These are phyloP conservation scores for Metalampra italica DNA, from an alignment of 2,888 invertebrate genomes.

Conservation along the genomic window DNA sequence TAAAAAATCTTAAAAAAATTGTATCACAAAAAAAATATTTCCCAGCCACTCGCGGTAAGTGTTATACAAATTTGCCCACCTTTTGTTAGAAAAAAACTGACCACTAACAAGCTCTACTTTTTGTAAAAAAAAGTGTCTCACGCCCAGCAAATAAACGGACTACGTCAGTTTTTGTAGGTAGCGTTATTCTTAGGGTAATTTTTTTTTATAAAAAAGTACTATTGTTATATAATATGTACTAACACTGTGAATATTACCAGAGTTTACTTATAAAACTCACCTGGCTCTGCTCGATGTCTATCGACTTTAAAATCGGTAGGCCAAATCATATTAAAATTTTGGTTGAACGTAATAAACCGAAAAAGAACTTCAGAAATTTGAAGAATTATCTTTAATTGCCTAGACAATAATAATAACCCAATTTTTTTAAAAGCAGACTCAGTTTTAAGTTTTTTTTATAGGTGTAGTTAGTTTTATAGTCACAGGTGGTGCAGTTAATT, in stretches of 20 bases:
- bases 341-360: no score
- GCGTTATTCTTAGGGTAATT: background rate
- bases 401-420: no score
- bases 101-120: conserved; percentile 51
- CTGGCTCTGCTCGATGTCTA: background rate
- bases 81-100: conserved; percentile 39
- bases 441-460: no score
- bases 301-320: background rate
- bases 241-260: background rate
- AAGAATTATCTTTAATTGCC: no score
- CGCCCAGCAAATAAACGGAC: conserved; percentile 29
- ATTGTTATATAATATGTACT: background rate
- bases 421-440: no score
- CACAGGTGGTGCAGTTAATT: no score
- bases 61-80: conserved; percentile 48
- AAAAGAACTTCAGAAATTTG: no score
- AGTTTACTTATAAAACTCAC: no score
- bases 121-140: conserved; percentile 36
- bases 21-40: conserved; percentile 33
- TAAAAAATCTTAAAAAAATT: conserved; percentile 10
- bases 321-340: no score
- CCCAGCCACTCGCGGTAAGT: conserved; percentile 39
- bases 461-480: no score
- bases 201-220: background rate
- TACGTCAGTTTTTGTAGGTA: conserved; percentile 14